These are phyloP conservation scores for Aphrophora alni DNA, from an alignment of 2,888 invertebrate genomes.

Conservation along the genomic window DNA sequence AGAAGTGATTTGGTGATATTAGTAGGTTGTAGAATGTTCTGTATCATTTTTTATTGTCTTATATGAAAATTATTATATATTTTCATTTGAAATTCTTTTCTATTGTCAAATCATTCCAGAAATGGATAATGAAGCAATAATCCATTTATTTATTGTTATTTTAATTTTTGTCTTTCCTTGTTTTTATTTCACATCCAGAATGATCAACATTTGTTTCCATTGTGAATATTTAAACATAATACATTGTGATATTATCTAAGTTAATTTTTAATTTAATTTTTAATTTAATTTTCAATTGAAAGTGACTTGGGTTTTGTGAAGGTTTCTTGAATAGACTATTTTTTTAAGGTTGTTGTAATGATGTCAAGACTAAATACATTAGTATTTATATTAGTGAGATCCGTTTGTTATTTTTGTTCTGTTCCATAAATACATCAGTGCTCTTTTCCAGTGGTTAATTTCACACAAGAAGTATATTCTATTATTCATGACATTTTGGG, in stretches of 20 bases:
- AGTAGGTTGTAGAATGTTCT: no score
- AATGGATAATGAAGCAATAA: neutral
- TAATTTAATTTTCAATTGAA: neutral
- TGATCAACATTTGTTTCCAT: neutral
- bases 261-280: neutral
- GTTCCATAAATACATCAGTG: neutral
- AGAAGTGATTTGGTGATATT: no score
- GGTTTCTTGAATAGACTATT: neutral
- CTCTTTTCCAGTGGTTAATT: no score
- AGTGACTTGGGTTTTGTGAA: neutral
- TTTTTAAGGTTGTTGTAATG: neutral
- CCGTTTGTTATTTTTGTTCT: neutral
- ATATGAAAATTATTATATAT: no score
- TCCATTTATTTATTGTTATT: neutral
- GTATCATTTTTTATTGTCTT: no score
- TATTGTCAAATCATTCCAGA: neutral
- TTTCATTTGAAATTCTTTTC: no score
- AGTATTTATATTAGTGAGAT: conserved; percentile 2
- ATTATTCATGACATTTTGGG: no score
- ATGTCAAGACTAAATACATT: neutral
- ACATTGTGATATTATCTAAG: neutral
- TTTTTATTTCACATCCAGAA: neutral
- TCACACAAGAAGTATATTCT: no score
- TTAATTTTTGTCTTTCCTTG: neutral
- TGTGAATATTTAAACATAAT: neutral